Evolutionary conservation across 2,113 vertebrate genomes (phyloP).

Genomic region (Orientallactaga bullata): DNA sequence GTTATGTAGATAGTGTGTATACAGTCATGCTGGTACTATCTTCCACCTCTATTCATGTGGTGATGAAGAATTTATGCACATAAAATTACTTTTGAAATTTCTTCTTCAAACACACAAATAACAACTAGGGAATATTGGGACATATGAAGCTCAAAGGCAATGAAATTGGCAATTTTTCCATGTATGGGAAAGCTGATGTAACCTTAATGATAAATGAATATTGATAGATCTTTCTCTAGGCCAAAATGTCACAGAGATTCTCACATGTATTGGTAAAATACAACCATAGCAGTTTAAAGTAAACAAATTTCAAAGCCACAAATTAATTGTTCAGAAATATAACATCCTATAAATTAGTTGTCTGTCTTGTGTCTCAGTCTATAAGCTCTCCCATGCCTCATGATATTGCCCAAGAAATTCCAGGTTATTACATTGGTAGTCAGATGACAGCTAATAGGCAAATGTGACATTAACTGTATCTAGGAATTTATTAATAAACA

Average conservation of each 20-base stretch:
- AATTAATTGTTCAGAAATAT: neutral
- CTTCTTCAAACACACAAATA: neutral
- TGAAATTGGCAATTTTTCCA: slow-evolving; percentile 38
- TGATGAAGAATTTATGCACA: neutral
- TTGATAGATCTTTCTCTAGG: slow-evolving; percentile 21
- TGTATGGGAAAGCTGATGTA: slow-evolving; percentile 1
- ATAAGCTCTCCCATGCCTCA: neutral
- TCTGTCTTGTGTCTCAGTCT: neutral
- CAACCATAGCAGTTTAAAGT: neutral
- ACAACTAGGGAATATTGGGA: neutral
- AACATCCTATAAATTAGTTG: neutral
- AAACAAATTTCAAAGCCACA: slow-evolving; percentile 53
- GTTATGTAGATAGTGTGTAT: too few species aligned
- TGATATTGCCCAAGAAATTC: neutral
- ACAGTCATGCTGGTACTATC: too few species aligned
- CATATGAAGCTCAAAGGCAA: neutral
- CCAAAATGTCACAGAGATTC: neutral
- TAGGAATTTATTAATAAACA: slow-evolving; percentile 10
- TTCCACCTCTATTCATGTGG: slow-evolving; percentile 16
- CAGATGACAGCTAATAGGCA: neutral
- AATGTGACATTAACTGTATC: neutral
- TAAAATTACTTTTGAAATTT: slow-evolving; percentile 3
- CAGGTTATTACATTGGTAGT: neutral
- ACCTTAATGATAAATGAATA: slow-evolving; percentile 38
- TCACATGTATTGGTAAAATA: neutral